Evolutionary conservation across 2,113 vertebrate genomes (phyloP), one percentile per base, ranked within the genome.

Genomic region (Lonchura striata): DNA sequence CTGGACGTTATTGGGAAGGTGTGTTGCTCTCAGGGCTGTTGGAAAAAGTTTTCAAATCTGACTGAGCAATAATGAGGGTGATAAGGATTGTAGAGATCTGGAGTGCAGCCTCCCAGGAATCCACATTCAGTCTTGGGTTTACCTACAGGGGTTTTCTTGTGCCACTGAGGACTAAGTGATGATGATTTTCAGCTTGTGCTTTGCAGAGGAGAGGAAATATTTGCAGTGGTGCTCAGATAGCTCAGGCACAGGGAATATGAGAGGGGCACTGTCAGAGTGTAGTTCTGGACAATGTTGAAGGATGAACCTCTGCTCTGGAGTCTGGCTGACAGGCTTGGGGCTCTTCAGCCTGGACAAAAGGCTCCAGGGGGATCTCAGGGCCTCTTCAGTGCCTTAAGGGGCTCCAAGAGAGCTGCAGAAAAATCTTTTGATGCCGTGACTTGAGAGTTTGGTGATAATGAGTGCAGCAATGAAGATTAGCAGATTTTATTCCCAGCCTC

Each of bases 1-100:
- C 25, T 74, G 93, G 96, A 57, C 27, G 1, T 94, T 91, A 47
- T 66, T 16, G 30, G 87, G 96, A 91, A 96, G 92, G 91, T 92
- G 70, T 82, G 94, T 74, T 91, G 87, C 22, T 54, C 90, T 57
- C 80, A 86, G 79, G 44, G 66, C 87, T 87, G 65, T 92, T 28
- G 30, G 74, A 23, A 88, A 92, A 91, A 46, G 50, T 72, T 93
- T 80, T 49, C 35, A 69, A 93, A 90, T 81, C 90, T 96, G 95
- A 61, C 88, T 95, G 94, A 96, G 91, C 88, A 89, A 47, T 92
- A 91, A 95, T 2, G 1, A 61, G 86, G 86, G 85, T 27, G n/a
- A 53, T 47, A 24, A 82, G 49, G 91, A 65, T 10, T 68, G 71
- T 1, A 17, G 54, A 90, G 82, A 72, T 86, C 20, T 15, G 23